Conservation (phyloP, 2,113 vertebrate genomes). For the Rynchops niger region DNA sequence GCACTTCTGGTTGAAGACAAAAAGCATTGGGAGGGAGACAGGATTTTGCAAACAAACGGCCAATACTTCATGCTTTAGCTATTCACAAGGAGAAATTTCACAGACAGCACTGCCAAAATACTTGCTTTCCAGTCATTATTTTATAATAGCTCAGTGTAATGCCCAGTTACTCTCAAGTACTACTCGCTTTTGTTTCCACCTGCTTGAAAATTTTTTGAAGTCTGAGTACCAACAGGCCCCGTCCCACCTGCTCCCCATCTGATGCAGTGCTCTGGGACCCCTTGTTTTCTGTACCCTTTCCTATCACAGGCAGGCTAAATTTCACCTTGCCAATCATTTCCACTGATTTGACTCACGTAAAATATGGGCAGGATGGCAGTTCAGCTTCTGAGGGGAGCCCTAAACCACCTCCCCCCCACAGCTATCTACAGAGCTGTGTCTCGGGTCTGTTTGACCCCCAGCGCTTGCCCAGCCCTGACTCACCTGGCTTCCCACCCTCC, state of each 20-base stretch:
- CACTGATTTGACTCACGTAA: neutral
- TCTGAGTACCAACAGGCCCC: neutral
- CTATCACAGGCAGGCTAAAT: neutral
- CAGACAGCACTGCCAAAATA: neutral
- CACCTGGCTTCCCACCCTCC: neutral
- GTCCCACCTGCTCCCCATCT: neutral
- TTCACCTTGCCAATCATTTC: neutral
- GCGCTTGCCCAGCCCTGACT: neutral
- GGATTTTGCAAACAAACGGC: neutral
- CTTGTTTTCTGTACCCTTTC: neutral
- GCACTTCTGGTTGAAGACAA: neutral
- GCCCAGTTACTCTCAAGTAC: fast-evolving
- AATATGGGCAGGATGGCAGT: neutral
- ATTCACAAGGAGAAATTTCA: neutral
- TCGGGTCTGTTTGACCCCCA: fast-evolving
- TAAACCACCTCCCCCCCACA: neutral
- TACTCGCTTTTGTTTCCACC: neutral
- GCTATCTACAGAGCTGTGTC: neutral
- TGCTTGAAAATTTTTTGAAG: neutral
- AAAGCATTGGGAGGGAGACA: neutral
- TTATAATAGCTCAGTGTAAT: neutral
- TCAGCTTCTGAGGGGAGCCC: neutral
- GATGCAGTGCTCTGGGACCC: neutral
- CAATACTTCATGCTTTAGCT: neutral
- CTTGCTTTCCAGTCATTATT: neutral